A percentile compares a stretch with the other conserved stretches of the same genome.
phyloP scores from a whole-genome alignment of 1,140 invertebrate genomes.

The Pseudomyrmex cubaensis region DNA sequence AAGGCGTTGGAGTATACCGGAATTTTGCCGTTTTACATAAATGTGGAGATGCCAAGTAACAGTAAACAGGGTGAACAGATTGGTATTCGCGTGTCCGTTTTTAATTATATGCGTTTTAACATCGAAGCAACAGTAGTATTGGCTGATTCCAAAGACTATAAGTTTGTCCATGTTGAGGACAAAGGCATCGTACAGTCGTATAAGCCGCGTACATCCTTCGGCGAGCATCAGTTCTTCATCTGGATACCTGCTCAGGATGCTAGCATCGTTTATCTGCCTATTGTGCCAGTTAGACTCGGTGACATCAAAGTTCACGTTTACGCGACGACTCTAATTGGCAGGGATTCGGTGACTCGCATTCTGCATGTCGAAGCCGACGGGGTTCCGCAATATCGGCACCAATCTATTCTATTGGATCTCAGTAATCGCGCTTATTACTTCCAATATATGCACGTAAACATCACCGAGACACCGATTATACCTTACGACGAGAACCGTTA shows the following conservation, averaged over 20 bases:
- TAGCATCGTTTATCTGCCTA: constrained; percentile 94
- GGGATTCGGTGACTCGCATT: constrained; percentile 90
- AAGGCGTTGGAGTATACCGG: constrained; percentile 93
- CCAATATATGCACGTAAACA: constrained; percentile 97
- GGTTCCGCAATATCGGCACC: constrained; percentile 95
- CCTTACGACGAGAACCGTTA: constrained; percentile 95
- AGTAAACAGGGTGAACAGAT: constrained; percentile 97
- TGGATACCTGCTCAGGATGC: constrained; percentile 93
- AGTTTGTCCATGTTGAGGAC: constrained; percentile 97
- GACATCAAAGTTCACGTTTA: constrained; percentile 92
- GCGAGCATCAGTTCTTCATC: constrained; percentile 97
- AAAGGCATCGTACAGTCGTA: constrained; percentile 94
- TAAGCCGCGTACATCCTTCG: constrained; percentile 94
- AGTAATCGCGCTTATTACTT: constrained; percentile 96
- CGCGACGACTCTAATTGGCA: constrained; percentile 94
- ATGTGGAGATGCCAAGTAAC: constrained; percentile 95
- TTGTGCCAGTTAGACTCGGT: constrained; percentile 93
- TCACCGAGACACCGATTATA: constrained; percentile 96
- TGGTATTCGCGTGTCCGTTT: constrained; percentile 95
- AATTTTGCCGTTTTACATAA: constrained; percentile 96
- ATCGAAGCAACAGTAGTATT: constrained; percentile 95
- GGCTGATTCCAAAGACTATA: constrained; percentile 94
- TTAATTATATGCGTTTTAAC: constrained; percentile 95
- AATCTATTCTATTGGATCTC: constrained; percentile 95
- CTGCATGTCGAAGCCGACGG: constrained; percentile 96